Percentiles rank a stretch among this genome's conserved stretches.
Evolutionary conservation across 2,888 invertebrate genomes (phyloP).

Genomic region (Theretra japonica): DNA sequence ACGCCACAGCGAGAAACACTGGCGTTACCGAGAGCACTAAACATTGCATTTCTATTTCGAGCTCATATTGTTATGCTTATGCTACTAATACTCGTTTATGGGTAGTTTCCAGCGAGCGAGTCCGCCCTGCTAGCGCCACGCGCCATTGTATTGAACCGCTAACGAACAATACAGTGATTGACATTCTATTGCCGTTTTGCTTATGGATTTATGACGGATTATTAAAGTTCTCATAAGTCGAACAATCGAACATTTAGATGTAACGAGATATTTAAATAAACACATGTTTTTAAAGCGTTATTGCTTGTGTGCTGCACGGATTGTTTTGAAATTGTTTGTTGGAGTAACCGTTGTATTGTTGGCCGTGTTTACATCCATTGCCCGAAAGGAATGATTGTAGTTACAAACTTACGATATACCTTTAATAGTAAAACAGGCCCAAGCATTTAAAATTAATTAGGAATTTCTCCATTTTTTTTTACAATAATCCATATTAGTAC

Average conservation of each 20-base stretch:
- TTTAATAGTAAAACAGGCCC: too few relatives aligned
- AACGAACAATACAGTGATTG: conserved; percentile 72
- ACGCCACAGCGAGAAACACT: conserved; percentile 38
- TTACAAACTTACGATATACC: too few relatives aligned
- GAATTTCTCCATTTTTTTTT: too few relatives aligned
- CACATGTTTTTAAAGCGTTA: background rate
- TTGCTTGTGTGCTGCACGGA: background rate
- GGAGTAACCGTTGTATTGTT: background rate
- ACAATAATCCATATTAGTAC: background rate
- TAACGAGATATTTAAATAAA: conserved; percentile 18
- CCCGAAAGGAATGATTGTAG: too few relatives aligned
- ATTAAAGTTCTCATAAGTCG: conserved; percentile 34
- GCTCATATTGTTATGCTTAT: conserved; percentile 65
- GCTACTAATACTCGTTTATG: conserved; percentile 69
- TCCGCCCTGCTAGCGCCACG: background rate
- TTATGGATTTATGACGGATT: conserved; percentile 40
- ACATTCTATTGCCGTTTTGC: conserved; percentile 56
- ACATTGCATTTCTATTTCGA: conserved; percentile 61
- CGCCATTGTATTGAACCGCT: background rate
- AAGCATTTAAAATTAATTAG: too few relatives aligned
- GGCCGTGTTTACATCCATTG: too few relatives aligned
- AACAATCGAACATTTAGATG: conserved; percentile 36
- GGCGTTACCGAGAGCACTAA: conserved; percentile 31
- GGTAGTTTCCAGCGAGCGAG: conserved; percentile 36
- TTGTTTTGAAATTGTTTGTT: background rate